A percentile compares a stretch with the other conserved stretches of the same genome.
These are phyloP conservation scores for Tychaedon coryphoeus DNA, from an alignment of 2,113 vertebrate genomes.

Conservation along the genomic window DNA sequence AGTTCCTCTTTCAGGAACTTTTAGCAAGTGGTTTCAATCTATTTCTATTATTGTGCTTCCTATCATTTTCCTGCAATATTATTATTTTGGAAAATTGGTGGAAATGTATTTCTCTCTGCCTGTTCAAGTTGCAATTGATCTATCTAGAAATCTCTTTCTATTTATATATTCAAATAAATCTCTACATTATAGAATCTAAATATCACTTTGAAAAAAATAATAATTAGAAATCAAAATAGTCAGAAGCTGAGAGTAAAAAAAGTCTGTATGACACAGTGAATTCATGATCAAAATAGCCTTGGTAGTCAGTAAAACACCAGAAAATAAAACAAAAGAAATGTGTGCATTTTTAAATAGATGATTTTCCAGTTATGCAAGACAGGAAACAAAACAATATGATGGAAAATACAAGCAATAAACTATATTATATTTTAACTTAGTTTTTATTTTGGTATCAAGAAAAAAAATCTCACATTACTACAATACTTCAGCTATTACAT, in stretches of 20 bases:
- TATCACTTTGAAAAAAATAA: not conserved
- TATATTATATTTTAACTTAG: not conserved
- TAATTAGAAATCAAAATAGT: not conserved
- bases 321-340: not conserved
- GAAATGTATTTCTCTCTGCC: not conserved
- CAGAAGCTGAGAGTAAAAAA: not conserved
- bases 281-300: not conserved
- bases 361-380: not conserved
- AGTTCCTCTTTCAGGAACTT: not conserved
- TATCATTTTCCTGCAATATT: not conserved
- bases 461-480: not conserved
- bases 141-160: not conserved
- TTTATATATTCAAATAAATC: not conserved
- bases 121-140: not conserved
- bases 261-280: not conserved
- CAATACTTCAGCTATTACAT: not conserved
- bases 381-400: not conserved
- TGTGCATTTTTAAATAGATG: not conserved
- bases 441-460: not conserved
- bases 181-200: not conserved
- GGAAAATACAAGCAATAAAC: not conserved
- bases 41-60: not conserved
- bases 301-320: not conserved
- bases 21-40: not conserved
- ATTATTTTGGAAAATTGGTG: not conserved